Percentiles rank a stretch among this genome's conserved stretches.
Evolutionary conservation across 2,113 vertebrate genomes (phyloP).

Genomic region (Callorhinus ursinus): DNA sequence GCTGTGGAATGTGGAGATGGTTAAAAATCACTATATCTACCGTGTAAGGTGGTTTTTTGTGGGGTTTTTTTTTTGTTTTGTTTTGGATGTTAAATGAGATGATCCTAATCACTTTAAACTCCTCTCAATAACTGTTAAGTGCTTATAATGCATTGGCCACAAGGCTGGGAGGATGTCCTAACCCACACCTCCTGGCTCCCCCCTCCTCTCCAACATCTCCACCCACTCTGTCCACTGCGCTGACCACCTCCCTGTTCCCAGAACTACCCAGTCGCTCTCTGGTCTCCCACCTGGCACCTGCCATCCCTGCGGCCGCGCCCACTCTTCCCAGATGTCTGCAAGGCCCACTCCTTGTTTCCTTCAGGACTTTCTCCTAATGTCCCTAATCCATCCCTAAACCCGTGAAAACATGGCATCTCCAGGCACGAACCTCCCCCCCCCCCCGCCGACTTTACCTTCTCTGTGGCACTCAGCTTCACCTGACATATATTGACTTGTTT

Average conservation of each 20-base stretch:
- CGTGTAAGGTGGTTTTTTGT: not conserved
- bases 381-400: not conserved
- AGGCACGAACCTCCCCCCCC: fast-evolving
- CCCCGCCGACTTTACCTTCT: not conserved
- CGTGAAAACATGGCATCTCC: fast-evolving
- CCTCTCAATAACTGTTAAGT: not conserved
- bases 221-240: not conserved
- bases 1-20: not conserved
- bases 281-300: not conserved
- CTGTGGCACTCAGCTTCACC: fast-evolving
- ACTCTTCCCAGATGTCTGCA: not conserved
- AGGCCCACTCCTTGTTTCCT: not conserved
- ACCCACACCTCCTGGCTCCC: fast-evolving
- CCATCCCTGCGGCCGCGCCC: fast-evolving
- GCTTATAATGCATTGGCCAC: not conserved
- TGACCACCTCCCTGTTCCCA: not conserved
- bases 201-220: no score
- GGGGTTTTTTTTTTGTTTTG: not conserved
- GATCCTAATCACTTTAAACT: not conserved
- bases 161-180: fast-evolving
- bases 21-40: not conserved
- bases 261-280: not conserved
- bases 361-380: not conserved
- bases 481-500: not conserved
- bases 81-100: not conserved